These are phyloP conservation scores for Austrofundulus limnaeus DNA, from an alignment of 2,113 vertebrate genomes.

Conservation along the genomic window DNA sequence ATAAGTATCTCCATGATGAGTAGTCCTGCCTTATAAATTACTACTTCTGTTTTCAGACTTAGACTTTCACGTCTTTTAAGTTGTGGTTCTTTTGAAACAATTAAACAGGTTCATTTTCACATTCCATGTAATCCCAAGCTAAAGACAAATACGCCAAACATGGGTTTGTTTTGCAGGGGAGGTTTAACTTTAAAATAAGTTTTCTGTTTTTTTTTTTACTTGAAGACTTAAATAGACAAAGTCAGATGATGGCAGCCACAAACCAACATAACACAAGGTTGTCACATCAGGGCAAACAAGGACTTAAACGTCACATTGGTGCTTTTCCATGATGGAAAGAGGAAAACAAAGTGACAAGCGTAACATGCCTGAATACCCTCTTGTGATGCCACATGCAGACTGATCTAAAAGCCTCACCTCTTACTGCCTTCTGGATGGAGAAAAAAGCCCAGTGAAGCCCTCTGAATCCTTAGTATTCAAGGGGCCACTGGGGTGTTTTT, in stretches of 20 bases:
- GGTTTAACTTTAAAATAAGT: constrained; percentile 3
- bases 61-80: too few species aligned
- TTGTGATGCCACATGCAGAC: neutral
- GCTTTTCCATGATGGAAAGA: neutral
- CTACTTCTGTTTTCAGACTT: constrained; percentile 15
- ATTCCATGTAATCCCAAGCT: neutral
- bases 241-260: constrained; percentile 10
- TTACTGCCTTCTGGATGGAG: neutral
- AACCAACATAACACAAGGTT: constrained; percentile 1
- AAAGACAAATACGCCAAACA: neutral
- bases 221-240: neutral
- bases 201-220: constrained; percentile 15
- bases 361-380: neutral
- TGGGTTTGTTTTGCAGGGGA: neutral
- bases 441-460: neutral
- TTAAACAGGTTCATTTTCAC: constrained; percentile 2
- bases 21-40: constrained; percentile 3
- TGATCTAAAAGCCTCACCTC: constrained; percentile 7
- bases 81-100: too few species aligned
- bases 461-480: neutral
- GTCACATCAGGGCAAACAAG: constrained; percentile 1
- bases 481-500: neutral
- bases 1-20: neutral
- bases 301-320: neutral
- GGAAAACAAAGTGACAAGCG: constrained; percentile 1